These are phyloP conservation scores for Drosophila oshimai DNA, from an alignment of 1,140 invertebrate genomes.

Conservation along the genomic window DNA sequence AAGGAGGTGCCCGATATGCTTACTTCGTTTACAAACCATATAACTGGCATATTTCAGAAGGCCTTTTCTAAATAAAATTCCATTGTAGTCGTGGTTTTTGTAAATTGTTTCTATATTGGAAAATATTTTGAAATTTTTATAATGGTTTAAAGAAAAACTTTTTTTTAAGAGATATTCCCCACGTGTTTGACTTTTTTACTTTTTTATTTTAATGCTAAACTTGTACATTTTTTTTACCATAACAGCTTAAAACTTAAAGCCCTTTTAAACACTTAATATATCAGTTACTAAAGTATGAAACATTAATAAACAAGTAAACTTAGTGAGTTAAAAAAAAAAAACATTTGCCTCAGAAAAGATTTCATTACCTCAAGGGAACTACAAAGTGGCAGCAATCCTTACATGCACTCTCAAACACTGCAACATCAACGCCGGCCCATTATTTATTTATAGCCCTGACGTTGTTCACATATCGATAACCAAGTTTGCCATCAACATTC, in stretches of 20 bases:
- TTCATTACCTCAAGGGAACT: not conserved
- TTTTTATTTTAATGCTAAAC: too few relatives aligned
- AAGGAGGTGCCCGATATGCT: not conserved
- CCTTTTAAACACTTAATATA: too few relatives aligned
- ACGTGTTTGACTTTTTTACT: too few relatives aligned
- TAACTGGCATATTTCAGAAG: not conserved
- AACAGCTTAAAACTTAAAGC: too few relatives aligned
- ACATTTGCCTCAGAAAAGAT: not conserved
- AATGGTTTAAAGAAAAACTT: too few relatives aligned
- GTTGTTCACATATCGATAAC: slow-evolving; percentile 33
- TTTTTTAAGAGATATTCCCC: too few relatives aligned
- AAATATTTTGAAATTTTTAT: not conserved
- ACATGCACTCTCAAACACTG: not conserved
- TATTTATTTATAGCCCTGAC: slow-evolving; percentile 9
- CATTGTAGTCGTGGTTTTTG: not conserved
- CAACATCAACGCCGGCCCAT: not conserved
- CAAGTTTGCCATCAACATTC: slow-evolving; percentile 39
- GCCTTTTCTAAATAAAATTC: not conserved
- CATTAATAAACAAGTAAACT: too few relatives aligned
- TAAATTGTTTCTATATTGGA: not conserved
- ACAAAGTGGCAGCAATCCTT: not conserved
- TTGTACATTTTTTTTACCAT: too few relatives aligned
- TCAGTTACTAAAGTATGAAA: too few relatives aligned
- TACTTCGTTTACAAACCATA: not conserved
- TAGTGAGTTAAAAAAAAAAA: not conserved